Evolutionary conservation across 2,888 invertebrate species (phyloP).

Genomic region (Lucinisca nassula): DNA sequence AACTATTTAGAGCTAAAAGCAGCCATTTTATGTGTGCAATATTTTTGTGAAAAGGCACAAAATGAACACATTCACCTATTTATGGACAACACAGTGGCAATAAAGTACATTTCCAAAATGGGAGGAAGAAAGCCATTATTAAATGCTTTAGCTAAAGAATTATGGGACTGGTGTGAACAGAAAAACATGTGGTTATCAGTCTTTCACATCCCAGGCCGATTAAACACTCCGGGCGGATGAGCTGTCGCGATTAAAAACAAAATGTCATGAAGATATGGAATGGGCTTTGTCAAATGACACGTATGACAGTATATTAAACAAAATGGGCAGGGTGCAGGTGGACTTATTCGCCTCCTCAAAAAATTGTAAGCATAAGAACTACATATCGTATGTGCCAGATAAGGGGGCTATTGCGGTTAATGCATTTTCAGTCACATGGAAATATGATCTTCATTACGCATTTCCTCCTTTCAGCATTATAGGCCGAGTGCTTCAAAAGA

Average conservation of each 20-base stretch:
- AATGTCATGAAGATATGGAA: constrained; percentile 50
- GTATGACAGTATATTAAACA: constrained; percentile 12
- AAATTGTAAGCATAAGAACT: constrained; percentile 28
- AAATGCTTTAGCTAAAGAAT: constrained; percentile 37
- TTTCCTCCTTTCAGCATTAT: background rate
- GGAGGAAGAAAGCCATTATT: constrained; percentile 13
- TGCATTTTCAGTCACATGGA: too few relatives aligned
- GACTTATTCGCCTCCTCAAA: constrained; percentile 54
- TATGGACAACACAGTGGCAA: background rate
- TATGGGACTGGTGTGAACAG: constrained; percentile 50
- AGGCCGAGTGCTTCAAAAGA: background rate
- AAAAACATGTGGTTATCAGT: constrained; percentile 49
- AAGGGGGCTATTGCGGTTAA: too few relatives aligned
- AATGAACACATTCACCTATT: background rate
- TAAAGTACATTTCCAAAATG: background rate
- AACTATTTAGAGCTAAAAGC: constrained; percentile 51
- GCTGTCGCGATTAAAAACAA: constrained; percentile 19
- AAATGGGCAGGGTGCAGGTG: background rate
- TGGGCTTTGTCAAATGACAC: constrained; percentile 19
- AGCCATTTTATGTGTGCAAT: background rate
- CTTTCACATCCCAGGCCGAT: constrained; percentile 46
- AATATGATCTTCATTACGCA: too few relatives aligned
- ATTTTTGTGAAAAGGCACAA: background rate
- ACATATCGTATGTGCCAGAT: constrained; percentile 26
- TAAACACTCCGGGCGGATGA: constrained; percentile 48